These are phyloP conservation scores for Anthopleura sola DNA, from an alignment of 64 coral and sea anemone species.

Conservation along the genomic window DNA sequence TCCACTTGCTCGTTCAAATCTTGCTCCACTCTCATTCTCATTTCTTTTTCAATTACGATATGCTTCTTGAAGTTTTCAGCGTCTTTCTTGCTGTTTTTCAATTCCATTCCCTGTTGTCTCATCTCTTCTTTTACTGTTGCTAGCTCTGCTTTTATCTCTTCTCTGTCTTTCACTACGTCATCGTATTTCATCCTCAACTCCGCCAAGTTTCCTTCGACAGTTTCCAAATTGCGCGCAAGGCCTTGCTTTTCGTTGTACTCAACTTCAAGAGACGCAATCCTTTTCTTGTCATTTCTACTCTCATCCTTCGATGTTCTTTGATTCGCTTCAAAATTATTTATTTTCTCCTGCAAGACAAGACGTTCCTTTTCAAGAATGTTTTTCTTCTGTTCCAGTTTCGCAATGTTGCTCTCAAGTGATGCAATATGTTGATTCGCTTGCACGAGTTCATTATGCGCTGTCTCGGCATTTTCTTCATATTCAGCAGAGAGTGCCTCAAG, in stretches of 20 bases:
- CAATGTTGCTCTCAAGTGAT: conserved; percentile 54
- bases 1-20: conserved; percentile 69
- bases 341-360: conserved; percentile 61
- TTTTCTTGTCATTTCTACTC: conserved; percentile 65
- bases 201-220: conserved; percentile 38
- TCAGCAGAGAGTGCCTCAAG: conserved; percentile 61
- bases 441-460: conserved; percentile 43
- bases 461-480: conserved; percentile 73
- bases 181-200: conserved; percentile 62
- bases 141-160: conserved; percentile 60
- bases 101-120: conserved; percentile 38
- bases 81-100: conserved; percentile 67
- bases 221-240: conserved; percentile 51
- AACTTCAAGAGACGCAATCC: conserved; percentile 68
- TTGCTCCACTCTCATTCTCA: conserved; percentile 47
- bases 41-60: conserved; percentile 59
- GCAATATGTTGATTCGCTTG: conserved; percentile 72
- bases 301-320: conserved; percentile 72
- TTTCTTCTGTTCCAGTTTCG: conserved; percentile 70
- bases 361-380: conserved; percentile 65
- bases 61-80: conserved; percentile 67
- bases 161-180: conserved; percentile 68
- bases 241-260: conserved; percentile 71
- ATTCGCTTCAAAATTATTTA: conserved; percentile 48
- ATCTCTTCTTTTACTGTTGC: conserved; percentile 49